phyloP scores from a whole-genome alignment of 1,140 invertebrate species.

The Bemisia tabaci region DNA sequence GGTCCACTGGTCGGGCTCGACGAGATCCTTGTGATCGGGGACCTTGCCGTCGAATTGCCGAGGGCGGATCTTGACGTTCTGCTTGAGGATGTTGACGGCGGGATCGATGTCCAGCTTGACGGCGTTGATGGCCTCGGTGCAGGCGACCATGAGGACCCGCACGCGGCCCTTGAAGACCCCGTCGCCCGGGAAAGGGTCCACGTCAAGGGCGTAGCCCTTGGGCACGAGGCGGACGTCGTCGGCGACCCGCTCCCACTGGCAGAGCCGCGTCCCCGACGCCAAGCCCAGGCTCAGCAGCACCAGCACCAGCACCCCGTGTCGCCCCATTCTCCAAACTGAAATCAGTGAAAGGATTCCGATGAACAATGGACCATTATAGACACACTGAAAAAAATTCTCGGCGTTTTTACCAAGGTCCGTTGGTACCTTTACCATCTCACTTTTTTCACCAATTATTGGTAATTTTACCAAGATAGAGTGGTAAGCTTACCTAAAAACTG shows the following conservation, averaged over 20 bases:
- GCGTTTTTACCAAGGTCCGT: too few species aligned
- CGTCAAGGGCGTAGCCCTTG: constrained; percentile 21
- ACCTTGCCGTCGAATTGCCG: not conserved
- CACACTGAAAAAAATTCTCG: too few species aligned
- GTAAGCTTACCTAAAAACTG: too few species aligned
- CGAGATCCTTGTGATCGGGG: not conserved
- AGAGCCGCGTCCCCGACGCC: constrained; percentile 6
- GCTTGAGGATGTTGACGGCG: constrained; percentile 17
- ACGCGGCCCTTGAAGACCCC: constrained; percentile 23
- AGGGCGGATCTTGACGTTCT: constrained; percentile 18
- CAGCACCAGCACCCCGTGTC: too few species aligned
- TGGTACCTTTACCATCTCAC: too few species aligned
- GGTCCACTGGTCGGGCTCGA: not conserved
- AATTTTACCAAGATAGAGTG: too few species aligned
- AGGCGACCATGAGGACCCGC: constrained; percentile 6
- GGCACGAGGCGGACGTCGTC: constrained; percentile 13
- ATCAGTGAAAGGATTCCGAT: too few species aligned
- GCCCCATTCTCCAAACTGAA: too few species aligned
- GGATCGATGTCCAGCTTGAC: constrained; percentile 19
- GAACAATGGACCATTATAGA: too few species aligned
- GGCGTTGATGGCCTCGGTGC: constrained; percentile 13
- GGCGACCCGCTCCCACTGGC: not conserved
- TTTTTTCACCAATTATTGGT: too few species aligned
- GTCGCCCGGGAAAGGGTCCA: constrained; percentile 21
- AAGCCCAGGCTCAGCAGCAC: too few species aligned